These are phyloP conservation scores for Siphlonurus alternatus DNA, from an alignment of 2,888 invertebrate species.

Conservation along the genomic window DNA sequence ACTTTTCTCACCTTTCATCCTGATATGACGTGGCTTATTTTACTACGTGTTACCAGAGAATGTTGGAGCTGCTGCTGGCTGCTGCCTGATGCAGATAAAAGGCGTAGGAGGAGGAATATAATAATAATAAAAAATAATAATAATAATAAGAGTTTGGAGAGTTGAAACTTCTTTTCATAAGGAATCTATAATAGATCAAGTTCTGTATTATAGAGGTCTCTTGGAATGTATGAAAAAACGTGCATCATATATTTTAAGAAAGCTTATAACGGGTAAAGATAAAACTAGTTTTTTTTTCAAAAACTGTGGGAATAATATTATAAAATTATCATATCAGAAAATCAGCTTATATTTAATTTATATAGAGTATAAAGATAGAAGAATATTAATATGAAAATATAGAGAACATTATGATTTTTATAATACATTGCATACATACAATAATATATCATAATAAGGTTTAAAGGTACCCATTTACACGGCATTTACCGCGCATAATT, in stretches of 20 bases:
- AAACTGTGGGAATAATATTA: not conserved
- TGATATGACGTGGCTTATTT: not conserved
- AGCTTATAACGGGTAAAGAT: not conserved
- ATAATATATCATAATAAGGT: too few relatives aligned
- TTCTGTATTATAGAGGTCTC: not conserved
- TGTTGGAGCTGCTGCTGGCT: not conserved
- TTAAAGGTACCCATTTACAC: too few relatives aligned
- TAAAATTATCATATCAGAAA: not conserved
- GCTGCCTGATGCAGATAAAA: not conserved
- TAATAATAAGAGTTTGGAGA: too few relatives aligned
- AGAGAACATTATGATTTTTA: too few relatives aligned
- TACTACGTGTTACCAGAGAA: not conserved
- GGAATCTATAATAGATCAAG: not conserved
- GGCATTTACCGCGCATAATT: too few relatives aligned
- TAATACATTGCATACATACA: too few relatives aligned
- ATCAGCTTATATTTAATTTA: not conserved
- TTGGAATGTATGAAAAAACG: not conserved
- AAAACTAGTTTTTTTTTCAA: not conserved
- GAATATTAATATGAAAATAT: too few relatives aligned
- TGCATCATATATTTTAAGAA: not conserved
- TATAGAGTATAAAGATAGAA: too few relatives aligned
- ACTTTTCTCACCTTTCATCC: not conserved
- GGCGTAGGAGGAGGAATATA: not conserved
- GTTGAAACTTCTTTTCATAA: not conserved
- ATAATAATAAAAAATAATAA: not conserved